phyloP scores from a whole-genome alignment of 2,797 vertebrate species.

The Sebastes variabilis region DNA sequence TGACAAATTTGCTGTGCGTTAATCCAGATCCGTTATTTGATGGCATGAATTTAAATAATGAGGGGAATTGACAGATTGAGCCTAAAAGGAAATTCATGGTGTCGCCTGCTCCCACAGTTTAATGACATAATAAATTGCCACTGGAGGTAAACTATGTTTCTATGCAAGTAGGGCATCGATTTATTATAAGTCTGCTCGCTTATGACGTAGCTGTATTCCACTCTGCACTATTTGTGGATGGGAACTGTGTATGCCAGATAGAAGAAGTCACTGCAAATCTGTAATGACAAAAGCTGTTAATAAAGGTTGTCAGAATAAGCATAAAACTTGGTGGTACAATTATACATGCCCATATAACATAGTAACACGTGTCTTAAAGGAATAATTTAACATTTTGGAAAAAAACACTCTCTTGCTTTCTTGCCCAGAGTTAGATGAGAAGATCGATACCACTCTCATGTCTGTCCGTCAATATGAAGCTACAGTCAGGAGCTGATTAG shows the following conservation, averaged over 20 bases:
- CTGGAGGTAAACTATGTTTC: constrained; percentile 37
- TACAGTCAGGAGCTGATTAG: not conserved
- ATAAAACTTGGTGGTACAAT: not conserved
- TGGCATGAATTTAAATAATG: constrained; percentile 66
- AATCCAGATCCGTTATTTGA: constrained; percentile 68
- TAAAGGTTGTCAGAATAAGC: not conserved
- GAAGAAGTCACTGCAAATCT: not conserved
- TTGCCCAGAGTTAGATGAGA: not conserved
- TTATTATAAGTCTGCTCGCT: constrained; percentile 5
- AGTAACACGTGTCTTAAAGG: not conserved
- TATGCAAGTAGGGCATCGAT: constrained; percentile 26
- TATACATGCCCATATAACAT: not conserved
- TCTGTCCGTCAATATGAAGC: not conserved
- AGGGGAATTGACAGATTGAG: constrained; percentile 46
- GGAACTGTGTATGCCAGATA: not conserved
- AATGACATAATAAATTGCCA: constrained; percentile 41
- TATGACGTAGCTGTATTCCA: not conserved
- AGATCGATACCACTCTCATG: not conserved
- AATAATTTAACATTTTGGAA: not conserved
- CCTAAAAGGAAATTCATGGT: constrained; percentile 44
- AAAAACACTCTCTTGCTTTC: not conserved
- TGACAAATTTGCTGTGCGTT: constrained; percentile 59
- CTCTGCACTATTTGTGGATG: not conserved
- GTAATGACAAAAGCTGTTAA: not conserved
- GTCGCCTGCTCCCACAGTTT: constrained; percentile 27